These are phyloP conservation scores for Diuraphis noxia DNA, from an alignment of 1,140 invertebrate species.

Conservation along the genomic window DNA sequence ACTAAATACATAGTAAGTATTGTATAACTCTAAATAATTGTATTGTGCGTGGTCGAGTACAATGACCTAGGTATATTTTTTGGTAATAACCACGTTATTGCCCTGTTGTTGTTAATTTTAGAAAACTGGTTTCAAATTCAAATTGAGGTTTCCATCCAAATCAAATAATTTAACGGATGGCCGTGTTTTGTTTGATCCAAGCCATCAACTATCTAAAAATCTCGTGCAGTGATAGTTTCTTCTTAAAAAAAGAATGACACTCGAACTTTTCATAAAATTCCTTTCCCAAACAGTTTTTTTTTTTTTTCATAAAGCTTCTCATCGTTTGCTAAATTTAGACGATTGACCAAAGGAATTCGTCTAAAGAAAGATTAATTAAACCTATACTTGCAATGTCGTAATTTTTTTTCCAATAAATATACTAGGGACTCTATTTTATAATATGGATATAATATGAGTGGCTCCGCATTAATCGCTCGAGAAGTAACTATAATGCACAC, in stretches of 20 bases:
- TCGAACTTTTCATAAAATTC: neutral
- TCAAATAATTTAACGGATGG: neutral
- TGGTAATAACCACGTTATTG: neutral
- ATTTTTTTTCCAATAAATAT: too few species aligned
- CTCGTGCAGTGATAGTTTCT: neutral
- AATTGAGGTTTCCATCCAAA: neutral
- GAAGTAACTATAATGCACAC: too few species aligned
- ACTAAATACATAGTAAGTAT: neutral
- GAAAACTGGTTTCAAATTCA: neutral
- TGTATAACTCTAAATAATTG: neutral
- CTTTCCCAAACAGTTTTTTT: neutral
- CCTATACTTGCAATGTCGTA: neutral
- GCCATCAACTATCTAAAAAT: neutral
- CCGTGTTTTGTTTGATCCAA: neutral
- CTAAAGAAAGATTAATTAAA: neutral
- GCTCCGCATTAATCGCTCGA: too few species aligned
- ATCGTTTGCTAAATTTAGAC: neutral
- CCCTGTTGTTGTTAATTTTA: neutral
- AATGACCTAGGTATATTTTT: neutral
- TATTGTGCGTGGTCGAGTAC: neutral
- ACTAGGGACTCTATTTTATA: neutral
- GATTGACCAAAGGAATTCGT: neutral
- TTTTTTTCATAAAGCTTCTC: too few species aligned
- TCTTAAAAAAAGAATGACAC: neutral
- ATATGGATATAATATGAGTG: too few species aligned